phyloP scores from a whole-genome alignment of 2,888 invertebrate genomes.

The Harmothoe impar region DNA sequence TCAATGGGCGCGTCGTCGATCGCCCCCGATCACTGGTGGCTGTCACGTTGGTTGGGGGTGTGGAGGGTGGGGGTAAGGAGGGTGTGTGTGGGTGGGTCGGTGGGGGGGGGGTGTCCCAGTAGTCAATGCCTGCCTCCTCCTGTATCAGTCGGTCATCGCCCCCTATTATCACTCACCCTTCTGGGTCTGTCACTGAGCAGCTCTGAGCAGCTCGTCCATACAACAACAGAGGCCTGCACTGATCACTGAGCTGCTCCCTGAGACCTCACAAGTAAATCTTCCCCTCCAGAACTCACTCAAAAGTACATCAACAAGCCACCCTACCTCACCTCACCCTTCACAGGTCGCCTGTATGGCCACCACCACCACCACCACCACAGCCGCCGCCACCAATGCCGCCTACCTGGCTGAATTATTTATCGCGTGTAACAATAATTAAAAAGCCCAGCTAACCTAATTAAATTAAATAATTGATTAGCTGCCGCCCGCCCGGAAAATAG shows the following conservation, averaged over 20 bases:
- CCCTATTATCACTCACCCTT: constrained; percentile 36
- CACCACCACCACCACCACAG: neutral
- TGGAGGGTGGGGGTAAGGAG: neutral
- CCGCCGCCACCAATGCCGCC: neutral
- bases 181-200: neutral
- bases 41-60: neutral
- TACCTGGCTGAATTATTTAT: constrained; percentile 30
- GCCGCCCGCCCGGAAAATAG: constrained; percentile 58
- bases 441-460: constrained; percentile 58
- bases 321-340: neutral
- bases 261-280: too few relatives aligned
- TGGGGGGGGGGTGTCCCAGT: neutral
- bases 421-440: constrained; percentile 53
- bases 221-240: too few relatives aligned
- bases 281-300: neutral
- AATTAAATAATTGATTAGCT: constrained; percentile 61
- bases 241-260: too few relatives aligned
- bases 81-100: neutral
- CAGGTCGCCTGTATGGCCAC: neutral
- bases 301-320: constrained; percentile 35
- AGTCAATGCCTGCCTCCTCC: constrained; percentile 1
- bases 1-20: neutral
- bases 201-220: neutral
- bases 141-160: neutral
- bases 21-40: constrained; percentile 2